A percentile compares a stretch with the other conserved stretches of the same genome.
Evolutionary conservation across 2,113 vertebrate species (phyloP).

Genomic region (Microtus oregoni): DNA sequence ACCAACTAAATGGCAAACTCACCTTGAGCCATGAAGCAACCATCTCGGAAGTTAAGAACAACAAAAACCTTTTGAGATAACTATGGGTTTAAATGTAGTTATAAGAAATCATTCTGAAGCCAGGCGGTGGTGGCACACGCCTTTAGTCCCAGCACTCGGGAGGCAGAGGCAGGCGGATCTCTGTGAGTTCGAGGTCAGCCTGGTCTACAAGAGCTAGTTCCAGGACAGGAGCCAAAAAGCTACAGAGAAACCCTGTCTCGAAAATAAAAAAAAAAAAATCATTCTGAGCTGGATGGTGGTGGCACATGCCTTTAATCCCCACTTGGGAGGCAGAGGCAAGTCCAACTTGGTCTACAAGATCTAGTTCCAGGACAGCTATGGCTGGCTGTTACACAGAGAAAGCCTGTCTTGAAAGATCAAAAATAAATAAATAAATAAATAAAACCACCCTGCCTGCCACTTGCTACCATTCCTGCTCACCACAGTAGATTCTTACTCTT

Average conservation of each 20-base stretch:
- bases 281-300: neutral
- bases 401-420: too few relatives aligned
- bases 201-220: too few relatives aligned
- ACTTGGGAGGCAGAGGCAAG: too few relatives aligned
- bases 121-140: fast-evolving
- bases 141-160: too few relatives aligned
- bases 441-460: neutral
- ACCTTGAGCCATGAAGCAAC: neutral
- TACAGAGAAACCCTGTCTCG: too few relatives aligned
- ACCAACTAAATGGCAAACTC: neutral
- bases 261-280: neutral
- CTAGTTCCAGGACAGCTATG: too few relatives aligned
- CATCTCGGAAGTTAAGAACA: neutral
- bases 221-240: too few relatives aligned
- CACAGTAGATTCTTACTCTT: neutral
- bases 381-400: too few relatives aligned
- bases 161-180: too few relatives aligned
- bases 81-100: neutral
- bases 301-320: too few relatives aligned
- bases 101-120: neutral
- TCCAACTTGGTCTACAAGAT: too few relatives aligned
- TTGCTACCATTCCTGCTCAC: neutral
- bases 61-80: conserved; percentile 14
- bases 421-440: neutral
- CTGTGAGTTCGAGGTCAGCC: too few relatives aligned